Percentiles rank a stretch among this genome's conserved stretches.
These are phyloP conservation scores for Morbakka virulenta DNA, from an alignment of 30 jellyfish, hydroid and myxozoan species.

Conservation along the genomic window DNA sequence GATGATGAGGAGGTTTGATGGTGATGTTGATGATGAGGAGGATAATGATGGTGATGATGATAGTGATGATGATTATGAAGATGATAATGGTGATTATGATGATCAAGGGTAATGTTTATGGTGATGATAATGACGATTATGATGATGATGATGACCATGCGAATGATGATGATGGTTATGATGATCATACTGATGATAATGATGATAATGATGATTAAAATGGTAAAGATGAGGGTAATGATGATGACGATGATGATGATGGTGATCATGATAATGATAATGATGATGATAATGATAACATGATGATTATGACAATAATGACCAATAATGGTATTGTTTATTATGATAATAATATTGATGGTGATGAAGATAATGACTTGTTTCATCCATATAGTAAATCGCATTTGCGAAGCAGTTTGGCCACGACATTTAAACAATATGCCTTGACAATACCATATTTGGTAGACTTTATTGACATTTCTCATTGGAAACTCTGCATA, in stretches of 20 bases:
- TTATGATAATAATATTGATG: neutral
- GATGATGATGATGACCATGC: neutral
- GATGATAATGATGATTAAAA: neutral
- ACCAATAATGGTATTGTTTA: neutral
- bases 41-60: neutral
- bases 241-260: neutral
- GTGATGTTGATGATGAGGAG: neutral
- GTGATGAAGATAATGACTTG: neutral
- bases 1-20: neutral
- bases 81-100: neutral
- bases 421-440: too few relatives aligned
- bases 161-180: neutral
- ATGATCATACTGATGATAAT: neutral
- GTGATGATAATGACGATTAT: neutral
- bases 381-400: too few relatives aligned
- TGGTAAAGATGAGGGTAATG: neutral
- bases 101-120: neutral
- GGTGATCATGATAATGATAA: neutral
- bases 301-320: neutral
- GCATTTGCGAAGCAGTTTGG: too few relatives aligned
- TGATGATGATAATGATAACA: neutral
- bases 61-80: neutral
- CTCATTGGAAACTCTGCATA: too few relatives aligned
- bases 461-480: too few relatives aligned
- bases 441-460: too few relatives aligned